Evolutionary conservation across 2,797 vertebrate genomes (phyloP).

Genomic region (Lophotriccus pileatus): DNA sequence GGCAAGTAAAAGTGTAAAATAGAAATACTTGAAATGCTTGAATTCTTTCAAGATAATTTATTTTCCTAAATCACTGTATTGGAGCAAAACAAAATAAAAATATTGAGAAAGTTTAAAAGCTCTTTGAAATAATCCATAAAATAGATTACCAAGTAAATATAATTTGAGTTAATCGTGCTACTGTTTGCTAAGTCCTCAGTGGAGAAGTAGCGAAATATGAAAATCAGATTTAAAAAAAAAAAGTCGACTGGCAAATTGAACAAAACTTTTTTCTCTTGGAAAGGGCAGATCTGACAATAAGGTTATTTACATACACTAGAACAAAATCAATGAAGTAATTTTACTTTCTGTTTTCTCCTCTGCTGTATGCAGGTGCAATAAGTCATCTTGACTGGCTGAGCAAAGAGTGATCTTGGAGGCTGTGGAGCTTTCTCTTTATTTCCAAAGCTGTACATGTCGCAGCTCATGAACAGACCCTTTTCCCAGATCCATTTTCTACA

Average conservation of each 20-base stretch:
- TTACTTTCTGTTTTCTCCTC: conserved; percentile 63
- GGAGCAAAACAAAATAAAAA: background rate
- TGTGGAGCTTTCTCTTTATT: background rate
- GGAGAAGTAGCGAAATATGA: background rate
- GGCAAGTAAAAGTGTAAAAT: background rate
- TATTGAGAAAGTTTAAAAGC: conserved; percentile 7
- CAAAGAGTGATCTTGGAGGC: background rate
- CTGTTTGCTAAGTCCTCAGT: background rate
- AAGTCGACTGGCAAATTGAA: conserved; percentile 44
- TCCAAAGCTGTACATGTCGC: background rate
- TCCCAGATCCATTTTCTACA: background rate
- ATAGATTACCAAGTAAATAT: conserved; percentile 5
- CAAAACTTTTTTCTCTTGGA: conserved; percentile 57
- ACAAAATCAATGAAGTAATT: conserved; percentile 73
- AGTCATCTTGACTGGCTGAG: conserved; percentile 61
- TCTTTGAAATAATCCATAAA: conserved; percentile 39
- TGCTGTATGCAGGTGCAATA: conserved; percentile 51
- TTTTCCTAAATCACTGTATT: background rate
- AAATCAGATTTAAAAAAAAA: conserved; percentile 5
- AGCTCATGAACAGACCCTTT: background rate
- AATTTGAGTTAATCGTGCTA: background rate
- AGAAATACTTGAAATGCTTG: background rate
- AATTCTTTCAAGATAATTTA: background rate
- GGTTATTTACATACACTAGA: conserved; percentile 63
- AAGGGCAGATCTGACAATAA: conserved; percentile 69